Evolutionary conservation across 2,888 invertebrate genomes (phyloP).

Genomic region (Lottia gigantea): DNA sequence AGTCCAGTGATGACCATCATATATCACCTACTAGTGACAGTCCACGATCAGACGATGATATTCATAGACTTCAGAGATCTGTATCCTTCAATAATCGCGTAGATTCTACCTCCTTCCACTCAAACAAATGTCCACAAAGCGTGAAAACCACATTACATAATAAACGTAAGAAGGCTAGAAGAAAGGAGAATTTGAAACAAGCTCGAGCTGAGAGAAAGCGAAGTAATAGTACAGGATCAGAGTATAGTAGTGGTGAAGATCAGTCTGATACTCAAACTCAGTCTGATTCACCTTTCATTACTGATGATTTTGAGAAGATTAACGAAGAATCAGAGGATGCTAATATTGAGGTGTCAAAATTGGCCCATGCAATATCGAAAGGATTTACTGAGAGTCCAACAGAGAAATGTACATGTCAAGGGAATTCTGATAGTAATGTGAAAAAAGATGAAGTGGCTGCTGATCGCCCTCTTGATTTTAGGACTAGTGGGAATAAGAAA

Average conservation of each 20-base stretch:
- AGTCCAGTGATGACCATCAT: constrained; percentile 69
- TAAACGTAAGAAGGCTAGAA: constrained; percentile 55
- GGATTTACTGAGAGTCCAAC: constrained; percentile 21
- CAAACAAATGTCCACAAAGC: constrained; percentile 55
- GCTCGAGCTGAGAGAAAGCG: constrained; percentile 34
- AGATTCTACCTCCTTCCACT: constrained; percentile 60
- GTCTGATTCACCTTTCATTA: constrained; percentile 40
- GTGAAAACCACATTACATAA: constrained; percentile 63
- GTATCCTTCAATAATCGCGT: constrained; percentile 64
- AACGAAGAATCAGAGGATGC: constrained; percentile 28
- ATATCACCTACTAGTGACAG: constrained; percentile 22
- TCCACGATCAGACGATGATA: constrained; percentile 29
- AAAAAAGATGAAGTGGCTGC: background rate
- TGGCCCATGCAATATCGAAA: constrained; percentile 13
- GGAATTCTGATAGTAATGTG: constrained; percentile 16
- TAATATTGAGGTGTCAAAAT: constrained; percentile 29
- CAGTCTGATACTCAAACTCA: constrained; percentile 30
- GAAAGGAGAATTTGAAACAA: constrained; percentile 53
- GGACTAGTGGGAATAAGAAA: constrained; percentile 20
- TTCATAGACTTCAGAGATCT: constrained; percentile 44
- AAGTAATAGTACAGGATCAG: constrained; percentile 48
- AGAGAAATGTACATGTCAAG: constrained; percentile 15
- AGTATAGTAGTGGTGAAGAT: constrained; percentile 46
- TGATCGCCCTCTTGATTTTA: constrained; percentile 19
- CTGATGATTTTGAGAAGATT: constrained; percentile 34